Evolutionary conservation across 1,140 invertebrate species (phyloP).

Genomic region (Cecropterus lyciades): DNA sequence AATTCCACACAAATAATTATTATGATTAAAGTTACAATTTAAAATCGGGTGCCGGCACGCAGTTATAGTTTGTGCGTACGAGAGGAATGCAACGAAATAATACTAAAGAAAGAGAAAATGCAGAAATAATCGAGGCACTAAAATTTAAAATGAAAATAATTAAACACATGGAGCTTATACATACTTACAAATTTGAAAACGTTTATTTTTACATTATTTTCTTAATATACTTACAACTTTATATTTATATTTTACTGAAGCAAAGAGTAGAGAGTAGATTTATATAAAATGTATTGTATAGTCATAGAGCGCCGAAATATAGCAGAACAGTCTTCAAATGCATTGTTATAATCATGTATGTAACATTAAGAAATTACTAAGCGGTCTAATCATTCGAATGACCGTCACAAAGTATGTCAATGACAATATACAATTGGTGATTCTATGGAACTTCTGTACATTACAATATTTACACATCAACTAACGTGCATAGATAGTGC

Average conservation of each 20-base stretch:
- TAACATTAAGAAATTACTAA: too few relatives aligned
- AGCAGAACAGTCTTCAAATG: conserved; percentile 16
- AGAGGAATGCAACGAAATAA: conserved; percentile 10
- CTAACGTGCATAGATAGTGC: not conserved
- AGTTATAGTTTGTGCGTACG: not conserved
- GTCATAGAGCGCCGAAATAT: conserved; percentile 8
- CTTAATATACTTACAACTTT: too few relatives aligned
- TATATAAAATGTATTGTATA: conserved; percentile 8
- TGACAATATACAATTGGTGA: conserved; percentile 3
- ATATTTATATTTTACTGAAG: conserved; percentile 2
- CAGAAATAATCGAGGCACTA: too few relatives aligned
- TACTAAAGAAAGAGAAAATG: too few relatives aligned
- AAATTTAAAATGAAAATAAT: too few relatives aligned
- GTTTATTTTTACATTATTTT: too few relatives aligned
- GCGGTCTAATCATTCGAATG: too few relatives aligned
- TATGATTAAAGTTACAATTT: conserved; percentile 1
- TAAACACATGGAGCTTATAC: too few relatives aligned
- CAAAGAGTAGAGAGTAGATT: not conserved
- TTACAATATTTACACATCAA: conserved; percentile 19
- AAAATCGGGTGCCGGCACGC: not conserved
- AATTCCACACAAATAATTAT: conserved; percentile 16
- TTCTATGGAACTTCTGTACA: conserved; percentile 2
- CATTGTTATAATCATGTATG: too few relatives aligned
- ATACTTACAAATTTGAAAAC: too few relatives aligned
- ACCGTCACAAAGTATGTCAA: too few relatives aligned